phyloP scores from a whole-genome alignment of 2,797 vertebrate species.

The Distichodus sexfasciatus region DNA sequence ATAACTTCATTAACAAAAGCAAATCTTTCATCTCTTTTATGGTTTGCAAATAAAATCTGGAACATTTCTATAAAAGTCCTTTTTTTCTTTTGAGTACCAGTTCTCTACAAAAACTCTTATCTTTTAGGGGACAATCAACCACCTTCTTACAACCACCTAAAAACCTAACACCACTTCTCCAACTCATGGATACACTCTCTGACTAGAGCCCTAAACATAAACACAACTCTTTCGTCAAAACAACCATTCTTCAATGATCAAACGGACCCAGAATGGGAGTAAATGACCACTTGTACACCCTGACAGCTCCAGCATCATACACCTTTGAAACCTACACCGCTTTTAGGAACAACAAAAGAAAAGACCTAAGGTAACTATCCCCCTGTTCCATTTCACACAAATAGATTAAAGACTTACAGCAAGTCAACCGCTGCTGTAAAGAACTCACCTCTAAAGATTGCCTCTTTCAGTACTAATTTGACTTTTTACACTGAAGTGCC shows the following conservation, averaged over 20 bases:
- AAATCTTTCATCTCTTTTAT: too few relatives aligned
- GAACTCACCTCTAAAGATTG: not conserved
- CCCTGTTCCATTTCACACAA: conserved; percentile 5
- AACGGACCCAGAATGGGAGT: conserved; percentile 48
- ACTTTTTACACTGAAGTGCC: not conserved
- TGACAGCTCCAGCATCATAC: conserved; percentile 2
- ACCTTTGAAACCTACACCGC: conserved; percentile 51
- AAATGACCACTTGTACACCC: conserved; percentile 64
- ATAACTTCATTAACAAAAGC: too few relatives aligned
- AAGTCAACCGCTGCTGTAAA: not conserved
- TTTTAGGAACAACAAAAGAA: conserved; percentile 46
- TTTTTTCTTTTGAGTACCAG: too few relatives aligned
- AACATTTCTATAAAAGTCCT: too few relatives aligned
- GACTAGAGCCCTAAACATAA: not conserved
- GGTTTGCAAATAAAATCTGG: too few relatives aligned
- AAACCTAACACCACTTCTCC: too few relatives aligned
- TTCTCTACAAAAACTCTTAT: too few relatives aligned
- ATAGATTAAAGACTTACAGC: conserved; percentile 29
- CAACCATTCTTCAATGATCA: conserved; percentile 58
- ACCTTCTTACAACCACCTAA: too few relatives aligned
- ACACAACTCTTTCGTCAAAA: conserved; percentile 44
- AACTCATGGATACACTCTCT: not conserved
- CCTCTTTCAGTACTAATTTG: not conserved
- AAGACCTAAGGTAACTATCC: conserved; percentile 21
- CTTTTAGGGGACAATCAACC: too few relatives aligned